Percentiles rank a stretch among this genome's conserved stretches.
Evolutionary conservation across 2,888 invertebrate species (phyloP).

Genomic region (Ophion ventricosus): DNA sequence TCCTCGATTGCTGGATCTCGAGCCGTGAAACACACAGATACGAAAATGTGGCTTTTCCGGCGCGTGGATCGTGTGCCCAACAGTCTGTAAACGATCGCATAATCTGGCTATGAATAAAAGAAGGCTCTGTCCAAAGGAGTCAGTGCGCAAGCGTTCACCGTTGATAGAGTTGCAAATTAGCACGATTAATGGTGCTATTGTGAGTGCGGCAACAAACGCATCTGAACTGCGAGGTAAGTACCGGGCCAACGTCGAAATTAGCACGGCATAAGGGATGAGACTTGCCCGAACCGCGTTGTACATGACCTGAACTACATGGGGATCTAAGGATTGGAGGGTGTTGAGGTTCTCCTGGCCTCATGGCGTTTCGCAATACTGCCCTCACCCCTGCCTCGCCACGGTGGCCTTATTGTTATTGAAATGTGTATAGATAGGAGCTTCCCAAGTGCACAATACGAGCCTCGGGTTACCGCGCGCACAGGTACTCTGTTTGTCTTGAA

Average conservation of each 20-base stretch:
- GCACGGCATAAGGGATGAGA: neutral
- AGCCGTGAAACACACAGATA: conserved; percentile 2
- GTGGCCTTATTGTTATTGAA: conserved; percentile 76
- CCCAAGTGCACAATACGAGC: conserved; percentile 39
- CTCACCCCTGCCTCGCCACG: conserved; percentile 18
- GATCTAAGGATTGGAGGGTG: conserved; percentile 20
- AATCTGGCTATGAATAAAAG: neutral
- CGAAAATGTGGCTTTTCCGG: neutral
- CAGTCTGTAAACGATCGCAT: too few species aligned
- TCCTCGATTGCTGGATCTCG: conserved; percentile 36
- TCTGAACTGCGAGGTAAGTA: neutral
- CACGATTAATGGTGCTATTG: neutral
- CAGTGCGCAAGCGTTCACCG: neutral
- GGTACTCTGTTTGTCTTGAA: conserved; percentile 57
- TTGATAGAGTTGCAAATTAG: neutral
- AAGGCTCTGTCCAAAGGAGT: neutral
- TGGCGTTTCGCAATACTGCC: neutral
- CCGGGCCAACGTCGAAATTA: conserved; percentile 4
- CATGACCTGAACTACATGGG: conserved; percentile 18
- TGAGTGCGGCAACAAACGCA: neutral
- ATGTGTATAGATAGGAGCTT: conserved; percentile 69
- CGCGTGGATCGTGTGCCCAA: neutral
- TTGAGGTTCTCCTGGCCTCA: conserved; percentile 14
- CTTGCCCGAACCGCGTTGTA: conserved; percentile 19
- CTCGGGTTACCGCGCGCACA: conserved; percentile 29